A percentile compares a stretch with the other conserved stretches of the same genome.
Evolutionary conservation across 2,888 invertebrate genomes (phyloP).

Genomic region (Euclidia mi): DNA sequence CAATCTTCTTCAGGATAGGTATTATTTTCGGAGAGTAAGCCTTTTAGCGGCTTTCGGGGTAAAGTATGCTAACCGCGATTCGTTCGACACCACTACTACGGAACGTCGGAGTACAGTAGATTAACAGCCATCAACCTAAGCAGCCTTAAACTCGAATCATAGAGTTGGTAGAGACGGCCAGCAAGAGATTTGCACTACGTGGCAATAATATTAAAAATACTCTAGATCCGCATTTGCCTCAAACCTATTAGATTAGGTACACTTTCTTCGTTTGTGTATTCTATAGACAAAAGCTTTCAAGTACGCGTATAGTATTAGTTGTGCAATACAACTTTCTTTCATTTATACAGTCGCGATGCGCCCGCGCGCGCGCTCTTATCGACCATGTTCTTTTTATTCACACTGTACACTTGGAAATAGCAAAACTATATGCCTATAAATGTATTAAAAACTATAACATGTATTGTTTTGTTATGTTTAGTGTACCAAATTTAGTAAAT

Average conservation of each 20-base stretch:
- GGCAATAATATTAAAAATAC: too few relatives aligned
- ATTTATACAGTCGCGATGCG: constrained; percentile 21
- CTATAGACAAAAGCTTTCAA: constrained; percentile 40
- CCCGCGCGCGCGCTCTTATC: constrained; percentile 14
- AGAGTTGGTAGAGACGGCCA: too few relatives aligned
- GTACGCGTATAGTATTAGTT: constrained; percentile 27
- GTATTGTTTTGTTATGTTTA: constrained; percentile 2
- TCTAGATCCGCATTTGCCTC: not conserved
- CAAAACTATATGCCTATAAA: not conserved
- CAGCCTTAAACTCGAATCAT: too few relatives aligned
- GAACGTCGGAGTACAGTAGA: too few relatives aligned
- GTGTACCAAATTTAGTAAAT: too few relatives aligned
- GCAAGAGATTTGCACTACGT: too few relatives aligned
- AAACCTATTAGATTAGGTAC: constrained; percentile 16
- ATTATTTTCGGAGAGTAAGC: too few relatives aligned
- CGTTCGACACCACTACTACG: too few relatives aligned
- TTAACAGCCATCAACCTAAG: too few relatives aligned
- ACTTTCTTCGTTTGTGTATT: constrained; percentile 51
- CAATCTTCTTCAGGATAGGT: too few relatives aligned
- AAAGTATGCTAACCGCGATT: too few relatives aligned
- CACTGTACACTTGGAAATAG: constrained; percentile 3
- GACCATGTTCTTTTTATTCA: constrained; percentile 17
- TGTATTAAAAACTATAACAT: not conserved
- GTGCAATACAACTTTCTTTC: constrained; percentile 41
- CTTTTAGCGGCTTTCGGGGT: too few relatives aligned